Evolutionary conservation across 2,888 invertebrate genomes (phyloP), one percentile per base, ranked within the genome.

Genomic region (Ichneumoninae sp.): DNA sequence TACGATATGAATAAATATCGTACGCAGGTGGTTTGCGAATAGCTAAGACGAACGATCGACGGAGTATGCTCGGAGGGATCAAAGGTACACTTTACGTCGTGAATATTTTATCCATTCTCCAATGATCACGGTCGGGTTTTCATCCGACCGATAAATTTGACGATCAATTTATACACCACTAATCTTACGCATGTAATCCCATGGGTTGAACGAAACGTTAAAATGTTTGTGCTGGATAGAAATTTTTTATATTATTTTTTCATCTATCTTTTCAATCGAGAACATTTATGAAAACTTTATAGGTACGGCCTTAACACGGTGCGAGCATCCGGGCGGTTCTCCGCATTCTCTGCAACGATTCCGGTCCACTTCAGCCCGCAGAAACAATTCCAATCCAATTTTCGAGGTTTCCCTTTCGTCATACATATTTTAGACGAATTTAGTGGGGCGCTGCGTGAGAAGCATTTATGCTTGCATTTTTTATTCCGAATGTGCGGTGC

Each of bases 1-100:
- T 54, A 4, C 47, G n/a, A 40, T 66, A 66, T 66, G 76, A 52
- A 75, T 75, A 50, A 47, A 74, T 74, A 74, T 73, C 19, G 30
- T 33, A 19, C 33, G 66, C 19, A 16, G 19, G 4, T 50, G 47
- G 26, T 44, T 60, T n/a, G 8, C 63, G 47, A 44, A 60, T 30
- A 47, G 26, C 26, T 5, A 13, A 47, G 63, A 60, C 47, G 50
- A 65, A 65, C 10, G 63, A 66, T 40, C 40, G 66, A 44, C 8
- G 19, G 3, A 66, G 19, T 8, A 36, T 40, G 19, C 5, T 33
- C 63, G 63, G 5, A 63, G 16, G 63, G 16, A 63, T 63, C 30
- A 33, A 63, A 30, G 30, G 57, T 71, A 71, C 47, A 30, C 6
- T 30, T 22, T 13, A 13, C 6, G 40, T 26, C 36, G 40, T 73